A percentile compares a stretch with the other conserved stretches of the same genome.
These are phyloP conservation scores for Trinorchestia longiramus DNA, from an alignment of 1,140 invertebrate species.

Conservation along the genomic window DNA sequence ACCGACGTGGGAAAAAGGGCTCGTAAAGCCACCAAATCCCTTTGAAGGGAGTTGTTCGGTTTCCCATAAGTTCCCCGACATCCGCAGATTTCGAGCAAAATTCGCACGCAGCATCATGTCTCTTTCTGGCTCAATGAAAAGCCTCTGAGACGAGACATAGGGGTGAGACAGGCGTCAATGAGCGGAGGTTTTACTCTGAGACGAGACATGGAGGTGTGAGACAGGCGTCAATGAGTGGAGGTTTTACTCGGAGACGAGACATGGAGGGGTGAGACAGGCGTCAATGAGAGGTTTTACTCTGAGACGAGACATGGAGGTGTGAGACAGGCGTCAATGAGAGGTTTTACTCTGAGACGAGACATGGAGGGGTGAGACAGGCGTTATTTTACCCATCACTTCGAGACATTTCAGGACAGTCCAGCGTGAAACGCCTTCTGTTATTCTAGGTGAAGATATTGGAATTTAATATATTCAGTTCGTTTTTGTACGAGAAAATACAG, in stretches of 20 bases:
- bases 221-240: background rate
- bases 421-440: background rate
- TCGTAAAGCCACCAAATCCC: background rate
- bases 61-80: constrained; percentile 13
- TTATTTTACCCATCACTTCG: too few species aligned
- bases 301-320: background rate
- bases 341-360: background rate
- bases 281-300: background rate
- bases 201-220: background rate
- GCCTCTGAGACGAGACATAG: background rate
- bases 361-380: background rate
- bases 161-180: background rate
- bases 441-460: background rate
- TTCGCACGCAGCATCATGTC: constrained; percentile 31
- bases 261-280: background rate
- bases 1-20: constrained; percentile 21
- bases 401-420: too few species aligned
- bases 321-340: background rate
- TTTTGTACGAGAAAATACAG: background rate
- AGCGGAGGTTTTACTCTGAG: background rate
- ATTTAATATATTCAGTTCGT: background rate
- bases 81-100: background rate
- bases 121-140: background rate
- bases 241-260: background rate
- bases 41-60: constrained; percentile 23